A percentile compares a stretch with the other conserved stretches of the same genome.
phyloP scores from a whole-genome alignment of 2,113 vertebrate species.

The Siniperca knerii region DNA sequence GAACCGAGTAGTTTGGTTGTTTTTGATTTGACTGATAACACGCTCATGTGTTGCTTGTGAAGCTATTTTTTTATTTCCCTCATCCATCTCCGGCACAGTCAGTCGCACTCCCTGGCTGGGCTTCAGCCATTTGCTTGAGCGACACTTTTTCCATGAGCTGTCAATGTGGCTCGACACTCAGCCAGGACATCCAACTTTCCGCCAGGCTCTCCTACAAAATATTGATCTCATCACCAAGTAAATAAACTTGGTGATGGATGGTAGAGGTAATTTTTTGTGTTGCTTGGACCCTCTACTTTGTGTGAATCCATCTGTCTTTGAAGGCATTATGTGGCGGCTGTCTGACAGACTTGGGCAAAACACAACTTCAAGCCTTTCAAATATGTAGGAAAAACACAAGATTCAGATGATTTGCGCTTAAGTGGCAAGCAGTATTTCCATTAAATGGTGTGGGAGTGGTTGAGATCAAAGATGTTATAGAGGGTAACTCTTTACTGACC shows the following conservation, averaged over 20 bases:
- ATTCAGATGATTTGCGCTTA: constrained; percentile 7
- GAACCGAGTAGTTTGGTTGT: constrained; percentile 6
- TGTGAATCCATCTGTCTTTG: constrained; percentile 49
- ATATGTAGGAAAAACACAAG: constrained; percentile 42
- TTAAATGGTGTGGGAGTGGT: neutral
- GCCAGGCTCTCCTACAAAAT: constrained; percentile 24
- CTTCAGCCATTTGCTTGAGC: constrained; percentile 25
- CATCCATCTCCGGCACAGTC: constrained; percentile 39
- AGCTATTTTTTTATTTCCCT: constrained; percentile 40
- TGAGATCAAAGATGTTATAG: neutral
- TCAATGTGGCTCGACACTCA: constrained; percentile 33
- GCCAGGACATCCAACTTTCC: constrained; percentile 60
- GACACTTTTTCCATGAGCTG: constrained; percentile 61
- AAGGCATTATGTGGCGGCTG: constrained; percentile 26
- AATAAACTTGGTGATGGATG: constrained; percentile 61
- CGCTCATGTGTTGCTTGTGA: constrained; percentile 47
- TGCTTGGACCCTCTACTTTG: constrained; percentile 33
- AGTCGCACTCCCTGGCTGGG: constrained; percentile 29
- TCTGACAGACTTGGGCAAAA: constrained; percentile 46
- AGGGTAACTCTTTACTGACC: constrained; percentile 9
- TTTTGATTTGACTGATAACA: constrained; percentile 55
- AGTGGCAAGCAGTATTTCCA: constrained; percentile 34
- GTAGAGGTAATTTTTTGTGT: constrained; percentile 37
- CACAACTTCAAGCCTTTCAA: constrained; percentile 22
- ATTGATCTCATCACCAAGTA: constrained; percentile 65